Evolutionary conservation across 2,113 vertebrate species (phyloP).

Genomic region (Aphyosemion australe): DNA sequence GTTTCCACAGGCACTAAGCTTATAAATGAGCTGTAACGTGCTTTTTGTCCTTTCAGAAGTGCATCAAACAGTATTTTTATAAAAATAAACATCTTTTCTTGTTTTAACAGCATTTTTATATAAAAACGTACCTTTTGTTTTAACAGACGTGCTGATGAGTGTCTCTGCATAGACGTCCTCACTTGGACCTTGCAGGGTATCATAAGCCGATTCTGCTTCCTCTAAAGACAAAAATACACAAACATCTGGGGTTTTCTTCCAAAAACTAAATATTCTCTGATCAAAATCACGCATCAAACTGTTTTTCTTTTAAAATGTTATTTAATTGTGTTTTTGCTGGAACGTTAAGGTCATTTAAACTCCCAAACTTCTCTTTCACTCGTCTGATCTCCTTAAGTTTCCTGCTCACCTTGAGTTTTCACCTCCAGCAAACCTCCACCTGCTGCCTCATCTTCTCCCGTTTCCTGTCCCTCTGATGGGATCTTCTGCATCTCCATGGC

Average conservation of each 20-base stretch:
- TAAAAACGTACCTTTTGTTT: conserved; percentile 42
- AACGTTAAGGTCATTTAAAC: not conserved
- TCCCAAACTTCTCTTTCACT: not conserved
- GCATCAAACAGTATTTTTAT: too few relatives aligned
- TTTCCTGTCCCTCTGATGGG: not conserved
- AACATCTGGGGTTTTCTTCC: not conserved
- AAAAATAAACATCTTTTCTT: too few relatives aligned
- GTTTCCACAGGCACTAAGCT: too few relatives aligned
- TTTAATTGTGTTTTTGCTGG: too few relatives aligned
- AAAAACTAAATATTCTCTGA: not conserved
- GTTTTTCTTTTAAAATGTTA: not conserved
- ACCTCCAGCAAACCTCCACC: not conserved
- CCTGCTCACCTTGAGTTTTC: conserved; percentile 51
- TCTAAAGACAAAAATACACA: conserved; percentile 49
- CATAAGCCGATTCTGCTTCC: conserved; percentile 50
- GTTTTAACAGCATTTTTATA: too few relatives aligned
- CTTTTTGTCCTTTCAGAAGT: too few relatives aligned
- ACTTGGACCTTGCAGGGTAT: conserved; percentile 18
- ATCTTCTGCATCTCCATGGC: conserved; percentile 63
- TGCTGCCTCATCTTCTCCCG: not conserved
- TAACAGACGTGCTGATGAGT: fast-evolving
- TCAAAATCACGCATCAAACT: not conserved
- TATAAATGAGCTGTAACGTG: not conserved
- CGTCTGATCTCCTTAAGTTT: not conserved
- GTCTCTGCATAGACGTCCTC: conserved; percentile 66